Evolutionary conservation across 2,888 invertebrate species (phyloP).

Genomic region (Agrochola macilenta): DNA sequence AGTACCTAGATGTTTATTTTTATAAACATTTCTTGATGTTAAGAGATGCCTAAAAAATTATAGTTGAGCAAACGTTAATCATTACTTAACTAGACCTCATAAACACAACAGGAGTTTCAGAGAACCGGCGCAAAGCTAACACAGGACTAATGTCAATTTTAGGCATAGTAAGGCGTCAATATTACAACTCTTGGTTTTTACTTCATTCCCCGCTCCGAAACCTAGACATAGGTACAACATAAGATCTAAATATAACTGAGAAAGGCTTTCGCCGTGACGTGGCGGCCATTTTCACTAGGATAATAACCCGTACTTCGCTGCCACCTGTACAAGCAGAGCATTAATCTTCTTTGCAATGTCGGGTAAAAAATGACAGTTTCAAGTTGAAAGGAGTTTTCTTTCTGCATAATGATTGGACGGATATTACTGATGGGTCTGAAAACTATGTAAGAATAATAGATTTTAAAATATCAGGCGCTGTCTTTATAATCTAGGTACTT

Average conservation of each 20-base stretch:
- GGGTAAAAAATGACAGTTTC: constrained; percentile 54
- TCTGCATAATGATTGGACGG: constrained; percentile 49
- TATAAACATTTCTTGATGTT: no score
- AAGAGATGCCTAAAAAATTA: neutral
- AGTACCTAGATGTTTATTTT: no score
- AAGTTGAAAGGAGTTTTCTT: constrained; percentile 46
- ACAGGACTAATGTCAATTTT: neutral
- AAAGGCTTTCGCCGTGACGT: constrained; percentile 44
- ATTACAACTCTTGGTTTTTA: neutral
- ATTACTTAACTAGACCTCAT: neutral
- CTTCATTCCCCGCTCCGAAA: neutral
- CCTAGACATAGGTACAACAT: constrained; percentile 26
- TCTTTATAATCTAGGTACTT: neutral
- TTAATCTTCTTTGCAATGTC: constrained; percentile 59
- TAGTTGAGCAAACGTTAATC: neutral
- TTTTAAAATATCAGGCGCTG: neutral
- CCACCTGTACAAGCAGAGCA: constrained; percentile 60
- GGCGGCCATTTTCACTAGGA: constrained; percentile 54
- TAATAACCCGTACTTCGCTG: constrained; percentile 54
- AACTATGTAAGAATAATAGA: constrained; percentile 16
- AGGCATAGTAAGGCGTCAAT: neutral
- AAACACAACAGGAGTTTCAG: no score
- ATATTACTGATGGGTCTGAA: constrained; percentile 44
- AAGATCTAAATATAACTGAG: constrained; percentile 41
- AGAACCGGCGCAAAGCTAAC: no score